A percentile compares a stretch with the other conserved stretches of the same genome.
Conservation (phyloP, 2,888 invertebrate species). For the Alloscopus bannaensis region DNA sequence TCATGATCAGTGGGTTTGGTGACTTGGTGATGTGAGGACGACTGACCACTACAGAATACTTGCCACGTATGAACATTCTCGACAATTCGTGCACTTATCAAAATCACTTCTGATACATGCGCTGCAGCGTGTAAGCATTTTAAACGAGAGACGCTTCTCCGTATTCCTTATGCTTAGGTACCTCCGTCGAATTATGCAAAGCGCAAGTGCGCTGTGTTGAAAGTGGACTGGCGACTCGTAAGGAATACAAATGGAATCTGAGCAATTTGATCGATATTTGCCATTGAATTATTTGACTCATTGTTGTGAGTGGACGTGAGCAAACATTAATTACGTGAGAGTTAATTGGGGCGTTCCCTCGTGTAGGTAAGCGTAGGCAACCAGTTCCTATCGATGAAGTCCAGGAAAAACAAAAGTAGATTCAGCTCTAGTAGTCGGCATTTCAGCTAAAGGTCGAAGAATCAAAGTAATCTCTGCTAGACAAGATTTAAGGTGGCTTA, state of each 20-base stretch:
- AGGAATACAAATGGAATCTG: conserved; percentile 12
- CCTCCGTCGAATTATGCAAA: neutral
- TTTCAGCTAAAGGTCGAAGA: neutral
- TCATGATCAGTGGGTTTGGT: neutral
- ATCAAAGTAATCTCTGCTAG: neutral
- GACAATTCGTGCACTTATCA: neutral
- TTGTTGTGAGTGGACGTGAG: conserved; percentile 39
- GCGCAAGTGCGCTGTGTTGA: neutral
- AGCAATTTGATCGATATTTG: conserved; percentile 10
- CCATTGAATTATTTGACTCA: conserved; percentile 25
- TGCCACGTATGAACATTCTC: neutral
- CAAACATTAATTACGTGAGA: conserved; percentile 39
- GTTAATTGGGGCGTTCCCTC: conserved; percentile 47
- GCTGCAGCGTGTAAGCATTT: neutral
- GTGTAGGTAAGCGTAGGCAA: too few relatives aligned
- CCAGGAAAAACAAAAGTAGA: neutral
- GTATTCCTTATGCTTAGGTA: too few relatives aligned
- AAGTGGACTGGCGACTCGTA: neutral
- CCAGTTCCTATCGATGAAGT: too few relatives aligned
- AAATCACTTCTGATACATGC: neutral
- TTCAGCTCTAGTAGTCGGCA: neutral
- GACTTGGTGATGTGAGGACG: neutral
- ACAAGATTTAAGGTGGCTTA: neutral
- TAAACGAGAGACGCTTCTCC: too few relatives aligned
- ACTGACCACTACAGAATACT: neutral